Base-by-base conservation (phyloP, 2,113 vertebrate genomes). In the Ascaphus truei region DNA sequence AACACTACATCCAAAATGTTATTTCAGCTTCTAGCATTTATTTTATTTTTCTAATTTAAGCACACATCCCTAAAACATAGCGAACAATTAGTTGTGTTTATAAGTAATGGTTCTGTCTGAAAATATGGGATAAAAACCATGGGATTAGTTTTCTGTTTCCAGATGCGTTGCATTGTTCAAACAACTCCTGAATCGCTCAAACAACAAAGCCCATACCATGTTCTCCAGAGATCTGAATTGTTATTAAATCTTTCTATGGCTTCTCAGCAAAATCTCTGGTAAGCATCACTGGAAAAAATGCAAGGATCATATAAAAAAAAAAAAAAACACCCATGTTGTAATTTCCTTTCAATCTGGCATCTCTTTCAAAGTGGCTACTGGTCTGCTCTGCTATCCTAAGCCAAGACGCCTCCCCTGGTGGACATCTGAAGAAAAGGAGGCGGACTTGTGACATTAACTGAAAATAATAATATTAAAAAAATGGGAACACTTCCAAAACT, bases 161-260 rank as follows among this genome's bases (percentile, higher is more conserved):
- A 90, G 84, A 85, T 86, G 85, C 18, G 80, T 64, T 73, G 79
- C 74, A 76, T 39, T 88, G 85, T 79, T 85, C 80, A 80, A 76
- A 80, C 78, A 84, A 84, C 33, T 59, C 31, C 81, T 82, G 81
- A 50, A 86, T 80, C 79, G 75, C 77, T 78, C 77, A 78, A 76
- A 86, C 85, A 89, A 88, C 84, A 90, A 89, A 91, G 84, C 81
- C n/a, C 79, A 29, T 75, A 78, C 76, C 81, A 85, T 75, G 78
- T 85, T 77, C 86, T 88, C 87, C 62, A 78, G 85, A 83, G 87
- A 87, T 72, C 65, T 85, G 80, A 73, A 76, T 84, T 66, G 83
- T 85, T 89, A 88, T 88, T 86, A 86, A 90, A 80, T 86, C 82
- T 86, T 89, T 83, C 78, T 77, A 81, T 74, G 73, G 83, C 74